These are phyloP conservation scores for Stratiomys singularior DNA, from an alignment of 2,888 invertebrate genomes.

Conservation along the genomic window DNA sequence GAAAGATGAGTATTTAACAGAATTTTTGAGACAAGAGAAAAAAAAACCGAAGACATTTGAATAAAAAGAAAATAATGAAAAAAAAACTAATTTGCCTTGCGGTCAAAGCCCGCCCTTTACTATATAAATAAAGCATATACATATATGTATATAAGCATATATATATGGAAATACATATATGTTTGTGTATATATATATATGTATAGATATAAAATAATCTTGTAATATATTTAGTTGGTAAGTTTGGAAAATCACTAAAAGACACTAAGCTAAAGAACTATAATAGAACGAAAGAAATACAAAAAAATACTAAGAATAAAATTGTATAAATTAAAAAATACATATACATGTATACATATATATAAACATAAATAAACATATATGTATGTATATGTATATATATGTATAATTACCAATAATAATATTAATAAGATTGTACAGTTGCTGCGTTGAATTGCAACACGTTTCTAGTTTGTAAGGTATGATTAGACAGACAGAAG, in stretches of 20 bases:
- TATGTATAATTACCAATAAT: too few relatives aligned
- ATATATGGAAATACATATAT: not conserved
- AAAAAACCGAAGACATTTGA: slow-evolving; percentile 43
- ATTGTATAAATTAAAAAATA: not conserved
- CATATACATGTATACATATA: not conserved
- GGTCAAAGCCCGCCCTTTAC: slow-evolving; percentile 56
- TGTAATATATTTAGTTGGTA: slow-evolving; percentile 31
- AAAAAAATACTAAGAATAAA: slow-evolving; percentile 1
- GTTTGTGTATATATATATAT: slow-evolving; percentile 31
- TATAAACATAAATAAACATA: not conserved
- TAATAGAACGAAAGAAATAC: slow-evolving; percentile 1
- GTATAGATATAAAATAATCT: slow-evolving; percentile 13
- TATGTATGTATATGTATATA: not conserved
- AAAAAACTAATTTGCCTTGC: slow-evolving; percentile 56
- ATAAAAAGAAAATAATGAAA: slow-evolving; percentile 47
- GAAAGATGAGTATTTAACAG: too few relatives aligned
- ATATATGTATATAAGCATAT: slow-evolving; percentile 27
- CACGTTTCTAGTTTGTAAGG: too few relatives aligned
- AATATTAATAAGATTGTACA: too few relatives aligned
- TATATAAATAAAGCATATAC: slow-evolving; percentile 29
- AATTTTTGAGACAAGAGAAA: slow-evolving; percentile 13
- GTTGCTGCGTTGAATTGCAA: too few relatives aligned
- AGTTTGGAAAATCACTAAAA: slow-evolving; percentile 20
- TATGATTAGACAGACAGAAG: too few relatives aligned
- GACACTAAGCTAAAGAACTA: not conserved